A percentile compares a stretch with the other conserved stretches of the same genome.
Evolutionary conservation across 2,888 invertebrate genomes (phyloP).

Genomic region (Quadroppia sp.): DNA sequence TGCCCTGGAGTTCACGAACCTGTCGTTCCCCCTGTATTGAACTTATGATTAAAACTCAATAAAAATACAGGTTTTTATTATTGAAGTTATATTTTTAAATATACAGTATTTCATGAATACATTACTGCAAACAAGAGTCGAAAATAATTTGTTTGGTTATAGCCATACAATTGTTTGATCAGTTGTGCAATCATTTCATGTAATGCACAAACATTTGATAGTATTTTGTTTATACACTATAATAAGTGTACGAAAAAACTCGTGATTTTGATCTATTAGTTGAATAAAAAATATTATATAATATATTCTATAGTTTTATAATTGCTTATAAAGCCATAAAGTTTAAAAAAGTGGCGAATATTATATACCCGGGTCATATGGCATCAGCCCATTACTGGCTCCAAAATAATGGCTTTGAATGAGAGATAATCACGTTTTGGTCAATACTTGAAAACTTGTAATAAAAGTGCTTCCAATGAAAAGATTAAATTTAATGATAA

Average conservation of each 20-base stretch:
- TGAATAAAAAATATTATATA: not conserved
- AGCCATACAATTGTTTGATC: not conserved
- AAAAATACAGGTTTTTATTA: conserved; percentile 7
- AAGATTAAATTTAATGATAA: too few species aligned
- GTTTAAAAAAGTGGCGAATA: conserved; percentile 2
- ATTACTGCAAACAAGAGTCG: not conserved
- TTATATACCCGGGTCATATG: conserved; percentile 30
- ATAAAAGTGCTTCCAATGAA: conserved; percentile 28
- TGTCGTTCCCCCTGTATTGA: not conserved
- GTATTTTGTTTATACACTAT: too few species aligned
- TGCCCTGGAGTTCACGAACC: not conserved
- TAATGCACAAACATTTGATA: too few species aligned
- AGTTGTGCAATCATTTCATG: conserved; percentile 1
- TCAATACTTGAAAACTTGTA: conserved; percentile 49
- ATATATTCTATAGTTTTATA: too few species aligned
- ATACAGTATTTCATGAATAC: not conserved
- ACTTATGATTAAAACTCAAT: not conserved
- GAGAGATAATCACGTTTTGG: conserved; percentile 45
- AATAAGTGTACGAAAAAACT: not conserved
- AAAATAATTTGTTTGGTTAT: not conserved
- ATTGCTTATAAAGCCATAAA: conserved; percentile 15
- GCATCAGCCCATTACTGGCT: conserved; percentile 28
- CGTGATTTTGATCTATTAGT: conserved; percentile 13
- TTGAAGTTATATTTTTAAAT: conserved; percentile 7
- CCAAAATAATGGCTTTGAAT: conserved; percentile 31